Conservation (phyloP, 2,888 invertebrate genomes). For the Petrolisthes manimaculis region DNA sequence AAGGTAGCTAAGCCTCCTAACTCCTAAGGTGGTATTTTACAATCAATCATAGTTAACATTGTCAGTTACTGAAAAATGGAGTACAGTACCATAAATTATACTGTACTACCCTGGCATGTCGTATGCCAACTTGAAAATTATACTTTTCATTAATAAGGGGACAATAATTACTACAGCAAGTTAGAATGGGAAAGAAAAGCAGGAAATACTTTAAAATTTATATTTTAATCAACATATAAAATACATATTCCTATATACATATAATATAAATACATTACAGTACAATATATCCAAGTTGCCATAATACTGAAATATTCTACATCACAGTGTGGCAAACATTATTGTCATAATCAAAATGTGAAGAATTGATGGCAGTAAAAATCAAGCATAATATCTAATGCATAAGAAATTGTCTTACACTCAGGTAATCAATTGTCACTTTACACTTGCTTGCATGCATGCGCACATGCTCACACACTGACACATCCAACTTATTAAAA, state of each 20-base stretch:
- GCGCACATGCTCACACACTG: neutral
- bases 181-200: too few species aligned
- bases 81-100: too few species aligned
- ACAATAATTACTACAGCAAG: too few species aligned
- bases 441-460: neutral
- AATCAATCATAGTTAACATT: too few species aligned
- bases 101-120: too few species aligned
- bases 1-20: too few species aligned
- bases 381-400: neutral
- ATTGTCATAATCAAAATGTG: conserved; percentile 4
- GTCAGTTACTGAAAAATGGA: too few species aligned
- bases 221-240: conserved; percentile 4
- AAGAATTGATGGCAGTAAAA: neutral
- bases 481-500: neutral
- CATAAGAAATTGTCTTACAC: neutral
- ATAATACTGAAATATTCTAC: neutral
- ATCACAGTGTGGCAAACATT: neutral
- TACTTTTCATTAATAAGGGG: too few species aligned
- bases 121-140: too few species aligned
- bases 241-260: conserved; percentile 9
- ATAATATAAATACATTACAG: conserved; percentile 9
- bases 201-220: neutral
- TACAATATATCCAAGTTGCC: neutral
- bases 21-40: too few species aligned
- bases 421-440: neutral